Evolutionary conservation across 30 jellyfish, hydroid and myxozoan species (phyloP).

Genomic region (Turritopsis rubra): DNA sequence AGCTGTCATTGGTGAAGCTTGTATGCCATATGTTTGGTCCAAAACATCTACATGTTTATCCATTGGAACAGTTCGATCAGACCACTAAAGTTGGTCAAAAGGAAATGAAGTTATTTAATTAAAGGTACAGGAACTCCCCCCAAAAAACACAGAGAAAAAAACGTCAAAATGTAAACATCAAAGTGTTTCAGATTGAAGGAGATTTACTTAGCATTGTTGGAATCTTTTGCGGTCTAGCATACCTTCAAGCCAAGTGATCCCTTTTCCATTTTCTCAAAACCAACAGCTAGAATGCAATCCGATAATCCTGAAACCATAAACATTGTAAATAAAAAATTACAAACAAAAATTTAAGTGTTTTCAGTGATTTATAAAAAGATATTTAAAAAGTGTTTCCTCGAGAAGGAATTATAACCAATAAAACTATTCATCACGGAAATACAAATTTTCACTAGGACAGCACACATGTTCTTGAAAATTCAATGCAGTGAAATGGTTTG

Average conservation of each 20-base stretch:
- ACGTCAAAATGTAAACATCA: neutral
- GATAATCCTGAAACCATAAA: constrained; percentile 43
- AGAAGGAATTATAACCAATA: too few species aligned
- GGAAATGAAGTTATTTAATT: neutral
- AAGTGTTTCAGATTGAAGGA: too few species aligned
- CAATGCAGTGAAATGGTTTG: too few species aligned
- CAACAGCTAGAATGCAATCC: constrained; percentile 81
- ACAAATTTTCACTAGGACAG: too few species aligned
- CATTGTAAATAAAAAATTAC: neutral
- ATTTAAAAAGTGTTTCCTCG: too few species aligned
- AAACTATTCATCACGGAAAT: too few species aligned
- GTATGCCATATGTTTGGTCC: constrained; percentile 44
- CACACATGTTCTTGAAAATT: too few species aligned
- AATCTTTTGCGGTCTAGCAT: neutral
- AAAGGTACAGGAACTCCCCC: too few species aligned
- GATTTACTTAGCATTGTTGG: too few species aligned
- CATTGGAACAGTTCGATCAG: constrained; percentile 73
- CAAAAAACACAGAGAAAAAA: too few species aligned
- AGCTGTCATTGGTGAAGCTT: constrained; percentile 73
- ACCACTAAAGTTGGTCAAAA: constrained; percentile 46
- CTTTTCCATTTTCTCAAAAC: constrained; percentile 86
- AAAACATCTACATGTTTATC: constrained; percentile 71
- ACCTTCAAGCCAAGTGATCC: constrained; percentile 87
- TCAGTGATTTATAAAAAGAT: too few species aligned
- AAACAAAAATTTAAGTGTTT: too few species aligned